These are phyloP conservation scores for Stegastes partitus DNA, from an alignment of 2,113 vertebrate genomes.

Conservation along the genomic window DNA sequence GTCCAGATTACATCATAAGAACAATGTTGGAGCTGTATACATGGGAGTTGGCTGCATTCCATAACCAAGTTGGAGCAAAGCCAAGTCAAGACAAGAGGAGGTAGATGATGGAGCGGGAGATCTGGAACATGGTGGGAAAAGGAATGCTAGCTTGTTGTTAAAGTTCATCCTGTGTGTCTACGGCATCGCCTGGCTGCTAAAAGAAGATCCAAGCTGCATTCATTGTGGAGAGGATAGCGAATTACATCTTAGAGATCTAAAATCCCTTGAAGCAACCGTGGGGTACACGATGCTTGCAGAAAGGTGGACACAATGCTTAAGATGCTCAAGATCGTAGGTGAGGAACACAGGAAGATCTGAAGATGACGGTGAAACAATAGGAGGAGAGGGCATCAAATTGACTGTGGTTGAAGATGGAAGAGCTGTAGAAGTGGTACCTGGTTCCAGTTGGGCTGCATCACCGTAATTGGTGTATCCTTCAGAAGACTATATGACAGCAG, in stretches of 20 bases:
- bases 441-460: too few species aligned
- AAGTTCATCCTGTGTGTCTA: background rate
- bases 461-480: too few species aligned
- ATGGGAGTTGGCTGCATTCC: background rate
- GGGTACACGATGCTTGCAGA: background rate
- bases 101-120: background rate
- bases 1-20: background rate
- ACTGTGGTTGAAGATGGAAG: background rate
- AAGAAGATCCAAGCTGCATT: background rate
- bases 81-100: background rate
- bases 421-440: too few species aligned
- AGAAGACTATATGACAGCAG: too few species aligned
- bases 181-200: background rate
- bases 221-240: background rate
- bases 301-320: background rate
- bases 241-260: too few species aligned
- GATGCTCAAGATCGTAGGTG: too few species aligned
- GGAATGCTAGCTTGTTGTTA: background rate
- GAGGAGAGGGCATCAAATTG: background rate
- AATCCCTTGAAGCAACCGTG: too few species aligned
- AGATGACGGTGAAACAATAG: background rate
- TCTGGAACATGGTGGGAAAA: background rate
- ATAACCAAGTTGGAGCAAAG: background rate
- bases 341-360: background rate
- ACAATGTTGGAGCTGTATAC: background rate